Base-by-base conservation (phyloP, 2,888 invertebrate genomes). In the Drosophila anomalipes region DNA sequence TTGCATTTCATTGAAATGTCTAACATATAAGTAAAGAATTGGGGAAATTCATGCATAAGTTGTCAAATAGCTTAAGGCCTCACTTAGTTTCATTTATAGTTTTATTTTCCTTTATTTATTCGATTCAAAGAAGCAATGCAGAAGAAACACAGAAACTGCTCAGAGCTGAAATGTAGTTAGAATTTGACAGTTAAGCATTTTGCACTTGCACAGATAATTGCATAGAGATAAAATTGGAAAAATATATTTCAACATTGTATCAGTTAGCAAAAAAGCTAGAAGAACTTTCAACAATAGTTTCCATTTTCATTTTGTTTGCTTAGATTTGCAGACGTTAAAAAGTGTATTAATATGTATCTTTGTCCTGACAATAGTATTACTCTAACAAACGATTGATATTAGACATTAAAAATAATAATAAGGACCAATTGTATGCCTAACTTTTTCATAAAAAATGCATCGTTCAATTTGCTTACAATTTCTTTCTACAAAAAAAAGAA, bases 401-500 rank as follows among this genome's bases (percentile, higher is more conserved):
- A 4, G 22, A 47, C 26, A 16, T 26, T 26, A 9, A 0, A 16
- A 47, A 9, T 47, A 47, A 26, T 26, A 22, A 22, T 7, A 7
- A 1, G 14, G 14, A 22, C 44, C 14, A 22, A 44, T 44, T 22
- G 22, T 14, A 7, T 16, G 26, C 26, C 16, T 1, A 16, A 26
- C 16, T 16, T 47, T 9, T 16, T 16, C 16, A 16, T 47, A 16
- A 16, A 26, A 47, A 26, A 47, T 54, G 5, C 41, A 54, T 28
- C 41, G 64, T 76, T 47, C 53, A 56, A 71, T 77, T 59, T 56
- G 51, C 26, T 28, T 32, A 30, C 35, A 22, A 22, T 39, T 57
- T 69, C 10, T 32, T 28, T 59, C 19, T 19, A 19, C n/a, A 37
- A 7, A 22, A 53, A 22, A 22, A 30, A 30, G 30, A 10, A 37